Evolutionary conservation across 2,113 vertebrate species (phyloP).

Genomic region (Drymodes brunneopygia): DNA sequence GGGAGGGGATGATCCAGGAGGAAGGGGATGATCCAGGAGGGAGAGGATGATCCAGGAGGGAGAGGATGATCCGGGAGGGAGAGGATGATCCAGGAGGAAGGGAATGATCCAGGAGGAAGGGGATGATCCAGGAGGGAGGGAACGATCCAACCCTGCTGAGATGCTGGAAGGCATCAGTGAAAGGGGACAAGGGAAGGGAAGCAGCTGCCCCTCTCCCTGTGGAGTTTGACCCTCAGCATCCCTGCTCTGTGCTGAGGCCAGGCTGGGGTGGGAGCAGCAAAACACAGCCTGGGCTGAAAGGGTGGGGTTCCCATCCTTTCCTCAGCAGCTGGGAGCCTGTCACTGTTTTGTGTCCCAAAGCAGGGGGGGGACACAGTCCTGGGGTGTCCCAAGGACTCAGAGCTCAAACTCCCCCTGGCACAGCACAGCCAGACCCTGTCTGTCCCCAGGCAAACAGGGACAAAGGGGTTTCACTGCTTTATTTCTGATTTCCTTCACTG

Average conservation of each 20-base stretch:
- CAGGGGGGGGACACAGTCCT: neutral
- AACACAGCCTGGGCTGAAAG: neutral
- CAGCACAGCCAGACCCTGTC: no score
- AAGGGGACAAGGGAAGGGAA: neutral
- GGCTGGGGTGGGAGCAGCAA: neutral
- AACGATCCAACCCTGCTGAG: no score
- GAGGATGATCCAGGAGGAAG: no score
- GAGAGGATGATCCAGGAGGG: no score
- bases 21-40: no score
- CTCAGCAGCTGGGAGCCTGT: neutral
- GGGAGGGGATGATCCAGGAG: no score
- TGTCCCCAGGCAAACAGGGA: no score
- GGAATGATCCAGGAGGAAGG: no score
- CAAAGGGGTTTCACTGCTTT: neutral
- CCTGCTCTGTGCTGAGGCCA: neutral
- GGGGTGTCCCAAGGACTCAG: neutral
- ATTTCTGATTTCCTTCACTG: neutral
- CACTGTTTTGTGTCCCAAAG: neutral
- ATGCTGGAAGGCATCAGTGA: no score
- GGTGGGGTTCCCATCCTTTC: neutral
- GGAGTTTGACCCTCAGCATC: neutral
- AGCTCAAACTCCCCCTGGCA: no score
- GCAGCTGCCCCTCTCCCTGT: fast-evolving
- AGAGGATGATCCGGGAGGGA: no score
- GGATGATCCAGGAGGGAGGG: no score